These are phyloP conservation scores for Ophioninae sp. DNA, from an alignment of 2,888 invertebrate species.

Conservation along the genomic window DNA sequence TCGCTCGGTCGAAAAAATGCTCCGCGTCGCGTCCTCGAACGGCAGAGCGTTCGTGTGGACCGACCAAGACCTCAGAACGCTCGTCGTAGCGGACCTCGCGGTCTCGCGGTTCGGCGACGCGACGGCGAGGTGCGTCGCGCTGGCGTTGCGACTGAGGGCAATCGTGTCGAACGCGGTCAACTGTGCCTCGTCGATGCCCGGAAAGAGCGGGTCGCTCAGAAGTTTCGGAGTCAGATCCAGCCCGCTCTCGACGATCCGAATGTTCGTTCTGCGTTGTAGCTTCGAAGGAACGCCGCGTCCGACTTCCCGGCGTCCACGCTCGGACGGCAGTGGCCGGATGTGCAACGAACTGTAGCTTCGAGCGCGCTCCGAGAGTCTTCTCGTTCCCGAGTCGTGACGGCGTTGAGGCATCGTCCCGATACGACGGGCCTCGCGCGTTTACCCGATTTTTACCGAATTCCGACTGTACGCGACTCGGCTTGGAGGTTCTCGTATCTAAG, in stretches of 20 bases:
- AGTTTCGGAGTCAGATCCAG: conserved; percentile 81
- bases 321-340: conserved; percentile 40
- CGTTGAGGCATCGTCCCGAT: conserved; percentile 35
- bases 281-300: conserved; percentile 23
- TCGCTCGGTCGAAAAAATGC: conserved; percentile 66
- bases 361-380: conserved; percentile 25
- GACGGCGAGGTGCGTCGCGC: conserved; percentile 57
- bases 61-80: conserved; percentile 59
- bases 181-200: conserved; percentile 76
- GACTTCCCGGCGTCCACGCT: conserved; percentile 36
- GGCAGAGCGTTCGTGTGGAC: conserved; percentile 48
- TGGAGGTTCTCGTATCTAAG: neutral
- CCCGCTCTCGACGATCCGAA: conserved; percentile 73
- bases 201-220: conserved; percentile 76
- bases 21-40: conserved; percentile 66
- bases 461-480: too few species aligned
- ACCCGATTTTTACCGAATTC: too few species aligned
- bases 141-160: conserved; percentile 50
- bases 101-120: conserved; percentile 32
- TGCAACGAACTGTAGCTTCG: conserved; percentile 44
- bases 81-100: conserved; percentile 47
- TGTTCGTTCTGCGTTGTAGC: conserved; percentile 65
- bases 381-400: conserved; percentile 14
- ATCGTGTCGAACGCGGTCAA: conserved; percentile 62
- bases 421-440: neutral